These are phyloP conservation scores for Hirtodrosophila confusa DNA, from an alignment of 2,888 invertebrate species.

Conservation along the genomic window DNA sequence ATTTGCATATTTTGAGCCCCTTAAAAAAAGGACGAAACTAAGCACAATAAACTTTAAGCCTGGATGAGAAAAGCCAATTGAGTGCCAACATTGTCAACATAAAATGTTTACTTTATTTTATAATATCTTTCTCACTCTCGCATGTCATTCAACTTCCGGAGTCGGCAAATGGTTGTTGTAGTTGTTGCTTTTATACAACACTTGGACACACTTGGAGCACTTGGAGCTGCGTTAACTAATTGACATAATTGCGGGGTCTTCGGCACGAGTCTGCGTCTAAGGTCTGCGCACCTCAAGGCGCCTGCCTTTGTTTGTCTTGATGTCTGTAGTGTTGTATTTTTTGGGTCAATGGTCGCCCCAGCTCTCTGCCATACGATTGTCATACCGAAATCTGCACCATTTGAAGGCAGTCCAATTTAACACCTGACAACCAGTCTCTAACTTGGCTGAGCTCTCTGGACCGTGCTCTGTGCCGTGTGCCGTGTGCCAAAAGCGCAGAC, in stretches of 20 bases:
- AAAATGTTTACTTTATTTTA: conserved; percentile 26
- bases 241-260: conserved; percentile 61
- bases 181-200: conserved; percentile 45
- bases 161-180: conserved; percentile 38
- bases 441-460: conserved; percentile 42
- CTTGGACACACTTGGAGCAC: conserved; percentile 8
- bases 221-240: conserved; percentile 34
- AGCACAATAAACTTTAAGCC: neutral
- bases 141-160: conserved; percentile 65
- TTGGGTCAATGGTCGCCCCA: conserved; percentile 71
- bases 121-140: conserved; percentile 15
- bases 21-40: conserved; percentile 34
- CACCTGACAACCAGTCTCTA: conserved; percentile 56
- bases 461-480: conserved; percentile 25
- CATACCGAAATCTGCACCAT: conserved; percentile 41
- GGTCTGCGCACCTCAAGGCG: conserved; percentile 42
- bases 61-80: neutral
- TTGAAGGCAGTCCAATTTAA: conserved; percentile 71
- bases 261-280: conserved; percentile 43
- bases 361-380: conserved; percentile 47
- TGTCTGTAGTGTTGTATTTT: conserved; percentile 25
- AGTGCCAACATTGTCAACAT: conserved; percentile 7
- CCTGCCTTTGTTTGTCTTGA: conserved; percentile 30
- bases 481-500: conserved; percentile 52
- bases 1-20: conserved; percentile 24